These are phyloP conservation scores for Micrastur ruficollis DNA, from an alignment of 2,797 vertebrate species.

Conservation along the genomic window DNA sequence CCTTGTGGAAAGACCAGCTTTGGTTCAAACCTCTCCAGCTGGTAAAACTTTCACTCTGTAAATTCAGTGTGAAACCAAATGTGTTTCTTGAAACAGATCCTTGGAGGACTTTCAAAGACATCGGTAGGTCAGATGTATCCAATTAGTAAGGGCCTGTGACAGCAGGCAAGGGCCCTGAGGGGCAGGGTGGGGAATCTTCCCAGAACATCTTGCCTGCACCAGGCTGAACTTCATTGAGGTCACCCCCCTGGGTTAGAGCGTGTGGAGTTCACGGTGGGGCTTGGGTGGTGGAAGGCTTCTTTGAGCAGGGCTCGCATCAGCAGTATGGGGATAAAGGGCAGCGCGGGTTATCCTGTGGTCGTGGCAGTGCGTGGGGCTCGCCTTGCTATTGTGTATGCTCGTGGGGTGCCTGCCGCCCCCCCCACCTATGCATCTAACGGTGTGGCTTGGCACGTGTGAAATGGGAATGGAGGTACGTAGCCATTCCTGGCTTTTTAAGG, in stretches of 20 bases:
- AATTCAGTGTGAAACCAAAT: constrained; percentile 65
- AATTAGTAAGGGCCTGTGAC: constrained; percentile 52
- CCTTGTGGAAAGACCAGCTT: constrained; percentile 47
- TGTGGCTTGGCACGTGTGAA: fast-evolving
- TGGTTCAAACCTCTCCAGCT: constrained; percentile 45
- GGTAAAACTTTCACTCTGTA: constrained; percentile 62
- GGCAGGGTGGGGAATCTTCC: constrained; percentile 1
- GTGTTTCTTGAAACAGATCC: constrained; percentile 52
- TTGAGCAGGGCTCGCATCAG: fast-evolving
- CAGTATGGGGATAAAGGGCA: fast-evolving
- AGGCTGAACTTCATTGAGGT: background rate
- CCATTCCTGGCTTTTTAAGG: background rate
- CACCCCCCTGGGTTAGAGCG: background rate
- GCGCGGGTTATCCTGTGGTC: fast-evolving
- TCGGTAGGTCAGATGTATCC: constrained; percentile 49
- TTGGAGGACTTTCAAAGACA: constrained; percentile 60
- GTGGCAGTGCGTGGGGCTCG: fast-evolving
- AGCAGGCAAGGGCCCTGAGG: background rate
- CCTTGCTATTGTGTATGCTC: background rate
- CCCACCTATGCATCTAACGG: too few relatives aligned
- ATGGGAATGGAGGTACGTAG: background rate
- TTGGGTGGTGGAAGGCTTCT: background rate
- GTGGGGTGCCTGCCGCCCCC: background rate
- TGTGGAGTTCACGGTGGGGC: background rate
- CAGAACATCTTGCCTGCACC: background rate